Percentiles rank a stretch among this genome's conserved stretches.
Conservation (phyloP, 2,888 invertebrate species). For the Cephus rjabovi region DNA sequence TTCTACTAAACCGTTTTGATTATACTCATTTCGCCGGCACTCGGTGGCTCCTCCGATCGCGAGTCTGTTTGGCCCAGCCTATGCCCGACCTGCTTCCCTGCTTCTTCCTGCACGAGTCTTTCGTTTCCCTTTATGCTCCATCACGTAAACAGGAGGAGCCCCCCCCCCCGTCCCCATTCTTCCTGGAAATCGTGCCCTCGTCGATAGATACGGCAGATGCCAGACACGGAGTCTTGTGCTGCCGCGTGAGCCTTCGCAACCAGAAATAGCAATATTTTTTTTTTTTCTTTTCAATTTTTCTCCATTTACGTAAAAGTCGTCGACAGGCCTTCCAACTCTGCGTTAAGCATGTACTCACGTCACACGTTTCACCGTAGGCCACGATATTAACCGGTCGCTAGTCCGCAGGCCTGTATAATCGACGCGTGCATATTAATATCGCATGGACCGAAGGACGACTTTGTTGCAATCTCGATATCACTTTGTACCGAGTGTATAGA, state of each 20-base stretch:
- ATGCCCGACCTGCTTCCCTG: conserved; percentile 4
- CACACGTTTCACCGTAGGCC: no score
- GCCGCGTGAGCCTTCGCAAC: background rate
- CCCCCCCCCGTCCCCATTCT: conserved; percentile 36
- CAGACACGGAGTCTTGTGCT: background rate
- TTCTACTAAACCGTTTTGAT: conserved; percentile 60
- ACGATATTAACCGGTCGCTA: no score
- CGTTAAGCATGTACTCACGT: no score
- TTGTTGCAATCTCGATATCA: no score
- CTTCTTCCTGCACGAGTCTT: conserved; percentile 6
- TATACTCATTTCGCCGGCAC: conserved; percentile 59
- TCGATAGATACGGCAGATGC: background rate
- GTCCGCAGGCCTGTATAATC: no score
- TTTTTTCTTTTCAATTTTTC: no score
- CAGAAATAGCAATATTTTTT: no score
- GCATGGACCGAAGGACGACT: no score
- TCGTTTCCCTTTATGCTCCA: conserved; percentile 1
- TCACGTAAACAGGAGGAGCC: conserved; percentile 28
- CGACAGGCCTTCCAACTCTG: no score
- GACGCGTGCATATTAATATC: no score
- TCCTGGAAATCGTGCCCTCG: conserved; percentile 43
- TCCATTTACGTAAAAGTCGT: no score
- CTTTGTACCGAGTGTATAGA: no score
- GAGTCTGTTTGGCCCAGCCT: conserved; percentile 8
- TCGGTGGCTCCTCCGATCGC: conserved; percentile 12